Conservation (phyloP, 2,113 vertebrate species). For the Burhinus oedicnemus region DNA sequence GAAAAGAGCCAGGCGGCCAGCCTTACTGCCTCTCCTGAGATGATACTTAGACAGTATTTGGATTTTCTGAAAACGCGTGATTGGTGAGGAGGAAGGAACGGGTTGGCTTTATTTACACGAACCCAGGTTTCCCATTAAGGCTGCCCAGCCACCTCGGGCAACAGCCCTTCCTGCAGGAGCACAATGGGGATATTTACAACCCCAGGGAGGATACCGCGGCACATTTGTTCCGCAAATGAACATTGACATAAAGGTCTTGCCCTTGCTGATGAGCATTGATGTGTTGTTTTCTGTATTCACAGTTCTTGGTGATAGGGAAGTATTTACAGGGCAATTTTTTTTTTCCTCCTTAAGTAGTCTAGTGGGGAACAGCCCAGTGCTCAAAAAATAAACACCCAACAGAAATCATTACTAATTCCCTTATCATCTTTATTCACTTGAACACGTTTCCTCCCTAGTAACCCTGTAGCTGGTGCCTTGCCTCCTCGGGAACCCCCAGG, state of each 20-base stretch:
- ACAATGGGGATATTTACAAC: conserved; percentile 12
- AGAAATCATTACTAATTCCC: not conserved
- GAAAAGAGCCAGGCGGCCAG: not conserved
- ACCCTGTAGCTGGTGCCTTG: not conserved
- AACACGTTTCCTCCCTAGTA: not conserved
- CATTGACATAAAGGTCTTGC: conserved; percentile 63
- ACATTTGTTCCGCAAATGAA: conserved; percentile 46
- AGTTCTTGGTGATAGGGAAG: not conserved
- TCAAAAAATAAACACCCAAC: not conserved
- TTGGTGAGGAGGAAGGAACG: not conserved
- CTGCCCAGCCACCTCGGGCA: not conserved
- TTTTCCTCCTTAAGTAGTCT: not conserved
- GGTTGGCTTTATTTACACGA: conserved; percentile 7
- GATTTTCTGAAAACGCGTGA: not conserved
- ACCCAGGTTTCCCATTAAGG: not conserved
- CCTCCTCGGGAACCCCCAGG: not conserved
- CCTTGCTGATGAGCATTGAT: conserved; percentile 68
- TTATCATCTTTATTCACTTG: not conserved
- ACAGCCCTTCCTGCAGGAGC: conserved; percentile 38
- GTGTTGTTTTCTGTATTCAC: conserved; percentile 30
- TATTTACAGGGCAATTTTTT: not conserved
- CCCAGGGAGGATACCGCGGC: not conserved
- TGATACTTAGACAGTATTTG: not conserved
- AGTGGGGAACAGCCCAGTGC: not conserved
- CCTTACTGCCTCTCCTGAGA: not conserved